Conservation (phyloP, 2,888 invertebrate species). For the Beris morrisii region DNA sequence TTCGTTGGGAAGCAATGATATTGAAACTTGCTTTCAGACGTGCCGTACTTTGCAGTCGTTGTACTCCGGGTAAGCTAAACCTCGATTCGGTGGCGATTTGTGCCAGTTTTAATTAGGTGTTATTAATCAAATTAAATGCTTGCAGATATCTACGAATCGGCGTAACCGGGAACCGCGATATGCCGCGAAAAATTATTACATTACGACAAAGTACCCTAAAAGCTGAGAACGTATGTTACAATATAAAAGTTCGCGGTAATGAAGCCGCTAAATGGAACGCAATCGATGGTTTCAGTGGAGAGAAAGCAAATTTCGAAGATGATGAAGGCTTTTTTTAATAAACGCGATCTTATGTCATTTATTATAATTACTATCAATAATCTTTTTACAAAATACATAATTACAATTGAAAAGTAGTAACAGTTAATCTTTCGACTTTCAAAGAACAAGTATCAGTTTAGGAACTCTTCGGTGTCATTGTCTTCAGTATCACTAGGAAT, state of each 20-base stretch:
- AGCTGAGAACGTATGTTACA: conserved; percentile 83
- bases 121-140: conserved; percentile 34
- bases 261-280: conserved; percentile 68
- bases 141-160: conserved; percentile 57
- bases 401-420: not conserved
- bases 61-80: conserved; percentile 48
- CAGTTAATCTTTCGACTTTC: not conserved
- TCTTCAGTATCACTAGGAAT: conserved; percentile 42
- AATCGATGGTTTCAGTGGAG: conserved; percentile 32
- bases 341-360: conserved; percentile 2
- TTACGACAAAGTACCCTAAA: conserved; percentile 77
- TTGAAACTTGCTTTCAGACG: conserved; percentile 68
- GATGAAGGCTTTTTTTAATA: conserved; percentile 58
- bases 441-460: not conserved
- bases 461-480: conserved; percentile 37
- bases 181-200: conserved; percentile 70
- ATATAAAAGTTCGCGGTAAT: conserved; percentile 75
- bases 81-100: not conserved
- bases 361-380: conserved; percentile 3
- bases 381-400: not conserved
- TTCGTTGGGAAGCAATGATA: conserved; percentile 75
- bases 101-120: too few relatives aligned
- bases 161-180: conserved; percentile 61
- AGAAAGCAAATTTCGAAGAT: conserved; percentile 44
- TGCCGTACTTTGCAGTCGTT: conserved; percentile 69